Evolutionary conservation across 2,113 vertebrate genomes (phyloP), one percentile per base, ranked within the genome.

Genomic region (Mobula hypostoma): DNA sequence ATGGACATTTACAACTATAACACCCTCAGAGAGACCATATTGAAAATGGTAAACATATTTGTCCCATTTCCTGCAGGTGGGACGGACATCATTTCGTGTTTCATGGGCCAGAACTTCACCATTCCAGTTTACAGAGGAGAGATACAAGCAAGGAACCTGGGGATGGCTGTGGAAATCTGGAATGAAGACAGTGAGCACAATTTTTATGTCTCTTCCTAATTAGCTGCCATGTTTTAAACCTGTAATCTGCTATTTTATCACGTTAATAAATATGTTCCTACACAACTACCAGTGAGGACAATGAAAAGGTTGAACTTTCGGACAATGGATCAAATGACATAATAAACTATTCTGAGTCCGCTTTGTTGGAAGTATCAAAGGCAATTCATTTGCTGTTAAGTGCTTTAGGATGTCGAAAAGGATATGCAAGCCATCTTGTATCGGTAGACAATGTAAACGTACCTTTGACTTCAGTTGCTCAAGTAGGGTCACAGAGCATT

Each of bases 51-150:
- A 88, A 88, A 32, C 14, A 17, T 7, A 0, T 32, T 1, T 27
- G 48, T 82, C 77, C n/a, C 0, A 9, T 29, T 72, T 79, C 2
- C 0, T 78, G 2, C 95, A 99, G 99, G 99, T 87, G 99, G 99
- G n/a, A 99, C 98, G 0, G 98, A 99, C 96, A 99, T 99, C 0
- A 96, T 99, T 95, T 98, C 98, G 0, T 99, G 98, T 96, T 99
- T 99, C 95, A 97, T 99, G 98, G 99, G 99, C 92, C 98, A 99
- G 95, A 99, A 99, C 94, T 95, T 97, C 8, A 97, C 97, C 3
- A 95, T 99, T 66, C 98, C 98, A 0, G 98, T 99, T 95, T 97
- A 98, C 95, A 98, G 97, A 94, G 99, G 99, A 1, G 99, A 99
- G 96, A 74, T 93, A 95, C 99, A 99, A 96, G 98, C 98, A 27